Percentiles rank a stretch among this genome's conserved stretches.
Evolutionary conservation across 53 echinoderm and acorn worm genomes (phyloP).

Genomic region (Temnopleurus reevesii): DNA sequence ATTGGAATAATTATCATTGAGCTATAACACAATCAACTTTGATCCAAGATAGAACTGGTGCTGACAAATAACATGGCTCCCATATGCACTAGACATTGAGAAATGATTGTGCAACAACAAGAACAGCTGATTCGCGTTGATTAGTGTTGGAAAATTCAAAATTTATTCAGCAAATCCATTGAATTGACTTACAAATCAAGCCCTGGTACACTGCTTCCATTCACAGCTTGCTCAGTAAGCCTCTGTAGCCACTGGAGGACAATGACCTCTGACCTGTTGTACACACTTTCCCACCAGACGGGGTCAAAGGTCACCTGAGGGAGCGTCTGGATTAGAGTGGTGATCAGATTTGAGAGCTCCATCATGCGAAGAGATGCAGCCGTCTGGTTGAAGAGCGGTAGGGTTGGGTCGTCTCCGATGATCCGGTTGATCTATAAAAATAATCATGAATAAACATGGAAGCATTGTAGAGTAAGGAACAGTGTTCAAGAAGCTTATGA

Average conservation of each 20-base stretch:
- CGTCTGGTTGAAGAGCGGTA: constrained; percentile 74
- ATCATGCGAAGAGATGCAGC: constrained; percentile 52
- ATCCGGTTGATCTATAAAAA: constrained; percentile 55
- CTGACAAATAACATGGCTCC: too few species aligned
- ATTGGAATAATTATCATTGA: too few species aligned
- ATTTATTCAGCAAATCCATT: too few species aligned
- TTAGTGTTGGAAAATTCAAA: too few species aligned
- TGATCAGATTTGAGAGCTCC: constrained; percentile 49
- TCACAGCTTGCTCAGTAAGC: neutral
- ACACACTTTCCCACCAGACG: constrained; percentile 56
- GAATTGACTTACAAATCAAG: constrained; percentile 5
- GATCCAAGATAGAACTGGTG: too few species aligned
- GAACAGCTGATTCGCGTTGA: too few species aligned
- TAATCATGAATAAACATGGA: too few species aligned
- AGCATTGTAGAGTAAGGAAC: too few species aligned
- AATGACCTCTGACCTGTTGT: constrained; percentile 59
- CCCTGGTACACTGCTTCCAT: neutral
- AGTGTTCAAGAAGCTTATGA: too few species aligned
- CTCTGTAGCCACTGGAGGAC: constrained; percentile 53
- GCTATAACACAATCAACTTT: too few species aligned
- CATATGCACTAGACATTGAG: too few species aligned
- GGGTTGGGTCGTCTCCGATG: constrained; percentile 56
- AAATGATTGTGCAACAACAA: too few species aligned
- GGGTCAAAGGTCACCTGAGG: constrained; percentile 53
- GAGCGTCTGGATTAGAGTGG: constrained; percentile 40